Percentiles rank a stretch among this genome's conserved stretches.
phyloP scores from a whole-genome alignment of 2,797 vertebrate species.

The Sebastes taczanowskii region DNA sequence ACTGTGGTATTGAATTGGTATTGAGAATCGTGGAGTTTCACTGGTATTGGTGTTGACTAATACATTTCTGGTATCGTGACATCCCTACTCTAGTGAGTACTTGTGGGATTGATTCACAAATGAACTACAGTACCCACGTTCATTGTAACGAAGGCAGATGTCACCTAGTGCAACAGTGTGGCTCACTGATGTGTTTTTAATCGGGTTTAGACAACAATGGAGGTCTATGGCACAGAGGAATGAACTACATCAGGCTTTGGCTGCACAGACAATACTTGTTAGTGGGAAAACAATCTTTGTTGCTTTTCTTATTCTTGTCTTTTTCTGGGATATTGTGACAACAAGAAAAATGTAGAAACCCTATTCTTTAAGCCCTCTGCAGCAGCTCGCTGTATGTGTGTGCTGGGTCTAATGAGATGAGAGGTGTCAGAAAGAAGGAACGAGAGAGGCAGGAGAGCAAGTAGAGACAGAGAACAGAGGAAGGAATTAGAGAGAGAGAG shows the following conservation, averaged over 20 bases:
- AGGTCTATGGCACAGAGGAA: neutral
- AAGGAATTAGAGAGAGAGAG: constrained; percentile 19
- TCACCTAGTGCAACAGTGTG: neutral
- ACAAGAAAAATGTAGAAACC: neutral
- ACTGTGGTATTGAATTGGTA: too few species aligned
- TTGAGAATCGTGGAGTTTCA: too few species aligned
- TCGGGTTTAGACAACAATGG: constrained; percentile 1
- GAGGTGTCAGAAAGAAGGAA: constrained; percentile 12
- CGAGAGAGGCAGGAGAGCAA: constrained; percentile 38
- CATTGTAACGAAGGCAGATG: constrained; percentile 11
- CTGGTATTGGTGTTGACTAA: too few species aligned
- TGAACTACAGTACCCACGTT: constrained; percentile 13
- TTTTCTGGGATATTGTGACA: neutral
- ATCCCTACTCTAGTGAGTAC: neutral
- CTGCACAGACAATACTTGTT: neutral
- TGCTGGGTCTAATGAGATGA: constrained; percentile 11
- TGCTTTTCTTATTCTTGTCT: neutral
- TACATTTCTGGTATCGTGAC: too few species aligned
- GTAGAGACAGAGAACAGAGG: constrained; percentile 48
- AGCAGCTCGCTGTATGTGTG: constrained; percentile 4
- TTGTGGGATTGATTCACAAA: neutral
- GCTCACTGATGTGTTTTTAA: constrained; percentile 5
- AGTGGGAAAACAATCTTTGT: neutral
- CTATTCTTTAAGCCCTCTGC: neutral
- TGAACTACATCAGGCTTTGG: neutral